These are phyloP conservation scores for Xiphophorus hellerii DNA, from an alignment of 2,113 vertebrate species.

Conservation along the genomic window DNA sequence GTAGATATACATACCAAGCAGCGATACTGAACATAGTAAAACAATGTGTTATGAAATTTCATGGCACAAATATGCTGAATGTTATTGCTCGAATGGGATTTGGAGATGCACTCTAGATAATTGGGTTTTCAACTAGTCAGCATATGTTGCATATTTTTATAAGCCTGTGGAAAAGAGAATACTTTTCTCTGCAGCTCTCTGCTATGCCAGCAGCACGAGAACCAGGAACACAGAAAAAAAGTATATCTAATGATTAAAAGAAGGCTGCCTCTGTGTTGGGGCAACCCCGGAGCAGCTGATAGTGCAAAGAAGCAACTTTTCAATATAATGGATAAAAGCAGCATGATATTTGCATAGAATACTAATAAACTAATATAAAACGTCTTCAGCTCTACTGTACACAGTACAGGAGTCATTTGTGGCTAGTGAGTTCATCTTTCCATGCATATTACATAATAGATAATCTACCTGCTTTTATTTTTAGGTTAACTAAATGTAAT, in stretches of 20 bases:
- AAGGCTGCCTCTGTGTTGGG: background rate
- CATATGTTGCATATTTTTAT: constrained; percentile 1
- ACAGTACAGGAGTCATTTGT: background rate
- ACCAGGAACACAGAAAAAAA: background rate
- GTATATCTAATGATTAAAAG: background rate
- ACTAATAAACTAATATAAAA: background rate
- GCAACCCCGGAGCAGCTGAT: background rate
- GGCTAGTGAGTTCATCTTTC: background rate
- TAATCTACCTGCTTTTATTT: background rate
- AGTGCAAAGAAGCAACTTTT: background rate
- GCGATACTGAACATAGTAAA: background rate
- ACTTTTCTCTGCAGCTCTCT: background rate
- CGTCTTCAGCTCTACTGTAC: background rate
- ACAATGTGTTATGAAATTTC: background rate
- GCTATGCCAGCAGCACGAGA: background rate
- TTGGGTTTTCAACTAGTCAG: background rate
- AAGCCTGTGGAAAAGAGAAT: background rate
- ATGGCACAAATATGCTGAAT: background rate
- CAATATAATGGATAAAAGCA: background rate
- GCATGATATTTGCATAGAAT: background rate
- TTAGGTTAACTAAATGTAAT: background rate
- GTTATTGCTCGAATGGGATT: background rate
- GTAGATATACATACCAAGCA: background rate
- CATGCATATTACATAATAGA: background rate
- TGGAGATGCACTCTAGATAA: background rate